Percentiles rank a stretch among this genome's conserved stretches.
Conservation (phyloP, 2,888 invertebrate genomes). For the Oligia strigilis region DNA sequence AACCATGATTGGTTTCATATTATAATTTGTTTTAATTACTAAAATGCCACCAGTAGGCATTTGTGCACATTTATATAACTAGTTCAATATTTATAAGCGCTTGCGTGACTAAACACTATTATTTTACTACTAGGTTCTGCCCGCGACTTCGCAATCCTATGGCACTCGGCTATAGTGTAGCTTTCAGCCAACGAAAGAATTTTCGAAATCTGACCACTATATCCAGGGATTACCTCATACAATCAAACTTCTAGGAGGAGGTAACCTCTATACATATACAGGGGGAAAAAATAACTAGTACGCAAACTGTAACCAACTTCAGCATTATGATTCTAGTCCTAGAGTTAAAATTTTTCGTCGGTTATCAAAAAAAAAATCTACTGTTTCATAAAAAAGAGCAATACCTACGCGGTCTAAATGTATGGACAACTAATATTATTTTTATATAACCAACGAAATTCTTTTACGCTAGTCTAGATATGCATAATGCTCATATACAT, state of each 20-base stretch:
- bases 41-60: background rate
- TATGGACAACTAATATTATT: too few species aligned
- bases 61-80: background rate
- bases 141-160: background rate
- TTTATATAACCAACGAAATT: too few species aligned
- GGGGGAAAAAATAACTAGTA: too few species aligned
- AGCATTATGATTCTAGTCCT: too few species aligned
- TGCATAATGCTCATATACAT: too few species aligned
- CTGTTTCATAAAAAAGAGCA: too few species aligned
- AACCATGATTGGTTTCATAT: slow-evolving; percentile 19
- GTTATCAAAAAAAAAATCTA: too few species aligned
- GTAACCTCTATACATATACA: too few species aligned
- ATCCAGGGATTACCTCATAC: background rate
- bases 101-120: background rate
- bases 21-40: background rate
- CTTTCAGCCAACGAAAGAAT: background rate
- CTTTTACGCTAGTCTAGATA: too few species aligned
- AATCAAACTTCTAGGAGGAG: background rate
- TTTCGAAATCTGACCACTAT: background rate
- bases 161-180: background rate
- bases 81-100: background rate
- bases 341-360: too few species aligned
- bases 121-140: background rate
- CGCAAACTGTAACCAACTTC: too few species aligned
- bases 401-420: too few species aligned